phyloP scores from a whole-genome alignment of 2,797 vertebrate species.

The Ara ararauna region DNA sequence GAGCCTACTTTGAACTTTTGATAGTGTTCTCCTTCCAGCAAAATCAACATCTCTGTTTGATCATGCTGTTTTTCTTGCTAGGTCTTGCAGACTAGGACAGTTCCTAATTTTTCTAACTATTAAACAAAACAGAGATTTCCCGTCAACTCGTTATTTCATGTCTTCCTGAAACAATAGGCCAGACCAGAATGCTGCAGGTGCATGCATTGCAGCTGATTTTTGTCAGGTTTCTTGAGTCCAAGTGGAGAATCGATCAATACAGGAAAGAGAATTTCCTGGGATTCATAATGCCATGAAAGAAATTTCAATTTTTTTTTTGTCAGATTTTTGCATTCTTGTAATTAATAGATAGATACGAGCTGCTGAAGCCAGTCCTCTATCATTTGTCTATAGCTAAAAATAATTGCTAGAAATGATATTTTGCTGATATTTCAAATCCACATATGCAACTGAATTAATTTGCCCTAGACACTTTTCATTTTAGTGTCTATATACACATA shows the following conservation, averaged over 20 bases:
- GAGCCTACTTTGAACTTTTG: neutral
- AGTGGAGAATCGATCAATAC: constrained; percentile 2
- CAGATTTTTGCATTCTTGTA: constrained; percentile 9
- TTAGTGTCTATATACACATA: constrained; percentile 58
- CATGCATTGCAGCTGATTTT: neutral
- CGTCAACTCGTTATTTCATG: neutral
- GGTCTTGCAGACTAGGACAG: neutral
- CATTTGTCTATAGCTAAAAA: constrained; percentile 68
- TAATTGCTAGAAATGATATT: constrained; percentile 71
- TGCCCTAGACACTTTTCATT: constrained; percentile 57
- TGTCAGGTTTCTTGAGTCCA: neutral
- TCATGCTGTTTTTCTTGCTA: neutral
- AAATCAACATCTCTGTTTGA: neutral
- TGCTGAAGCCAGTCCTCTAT: constrained; percentile 57
- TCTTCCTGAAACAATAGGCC: neutral
- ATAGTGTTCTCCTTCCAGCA: neutral
- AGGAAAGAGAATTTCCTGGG: neutral
- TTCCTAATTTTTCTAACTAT: neutral
- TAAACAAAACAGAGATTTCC: neutral
- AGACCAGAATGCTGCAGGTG: neutral
- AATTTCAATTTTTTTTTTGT: constrained; percentile 42
- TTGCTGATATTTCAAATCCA: constrained; percentile 69
- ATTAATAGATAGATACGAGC: constrained; percentile 48
- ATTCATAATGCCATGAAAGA: neutral
- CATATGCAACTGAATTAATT: constrained; percentile 59